These are phyloP conservation scores for Neoscelio sp. DNA, from an alignment of 2,888 invertebrate species.

Conservation along the genomic window DNA sequence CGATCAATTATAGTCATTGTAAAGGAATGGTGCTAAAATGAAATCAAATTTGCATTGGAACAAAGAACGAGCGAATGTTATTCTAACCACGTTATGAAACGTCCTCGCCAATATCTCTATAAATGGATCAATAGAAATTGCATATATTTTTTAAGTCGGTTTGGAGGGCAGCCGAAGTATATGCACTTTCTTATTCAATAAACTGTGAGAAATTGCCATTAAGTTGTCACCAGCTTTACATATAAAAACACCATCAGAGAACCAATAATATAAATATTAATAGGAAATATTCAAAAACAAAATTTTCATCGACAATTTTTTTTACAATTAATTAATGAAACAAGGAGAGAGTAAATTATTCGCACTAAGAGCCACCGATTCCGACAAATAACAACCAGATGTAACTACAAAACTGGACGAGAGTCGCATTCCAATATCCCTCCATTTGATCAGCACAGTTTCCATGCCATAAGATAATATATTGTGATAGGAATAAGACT, in stretches of 20 bases:
- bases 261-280: not conserved
- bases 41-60: constrained; percentile 11
- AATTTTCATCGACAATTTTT: not conserved
- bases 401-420: constrained; percentile 48
- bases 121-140: constrained; percentile 55
- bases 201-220: constrained; percentile 40
- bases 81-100: constrained; percentile 34
- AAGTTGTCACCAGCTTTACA: not conserved
- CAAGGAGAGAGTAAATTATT: constrained; percentile 9
- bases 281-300: constrained; percentile 1
- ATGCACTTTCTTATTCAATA: constrained; percentile 53
- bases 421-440: constrained; percentile 75
- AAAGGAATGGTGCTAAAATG: not conserved
- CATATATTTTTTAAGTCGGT: constrained; percentile 60
- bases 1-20: constrained; percentile 9
- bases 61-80: constrained; percentile 16
- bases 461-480: constrained; percentile 48
- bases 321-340: not conserved
- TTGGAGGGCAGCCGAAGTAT: constrained; percentile 43
- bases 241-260: no score
- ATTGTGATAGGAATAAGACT: constrained; percentile 7
- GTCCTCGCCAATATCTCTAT: constrained; percentile 14
- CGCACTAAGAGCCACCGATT: not conserved
- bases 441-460: constrained; percentile 48
- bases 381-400: constrained; percentile 75